Evolutionary conservation across 2,888 invertebrate species (phyloP).

Genomic region (Cylloceria caligata): DNA sequence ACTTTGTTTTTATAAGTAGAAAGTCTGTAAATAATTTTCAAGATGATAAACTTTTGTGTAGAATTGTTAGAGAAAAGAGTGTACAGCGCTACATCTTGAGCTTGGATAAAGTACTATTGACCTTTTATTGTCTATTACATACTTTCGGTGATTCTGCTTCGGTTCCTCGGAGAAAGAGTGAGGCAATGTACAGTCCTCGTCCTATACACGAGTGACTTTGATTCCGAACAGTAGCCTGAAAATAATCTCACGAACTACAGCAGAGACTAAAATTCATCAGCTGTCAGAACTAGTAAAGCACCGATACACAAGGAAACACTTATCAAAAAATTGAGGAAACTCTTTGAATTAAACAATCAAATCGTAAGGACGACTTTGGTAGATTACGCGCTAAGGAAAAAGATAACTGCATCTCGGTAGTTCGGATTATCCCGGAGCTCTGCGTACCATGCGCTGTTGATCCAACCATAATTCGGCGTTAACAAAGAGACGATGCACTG

Average conservation of each 20-base stretch:
- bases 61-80: no score
- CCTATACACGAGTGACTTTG: neutral
- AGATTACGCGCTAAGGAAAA: slow-evolving; percentile 49
- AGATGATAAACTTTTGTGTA: no score
- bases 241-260: neutral
- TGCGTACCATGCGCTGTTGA: neutral
- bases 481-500: slow-evolving; percentile 26
- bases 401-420: neutral
- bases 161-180: no score
- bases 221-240: neutral
- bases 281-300: neutral
- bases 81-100: no score
- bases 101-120: no score
- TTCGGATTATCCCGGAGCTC: neutral
- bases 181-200: no score
- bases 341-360: slow-evolving; percentile 67
- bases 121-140: no score
- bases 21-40: no score
- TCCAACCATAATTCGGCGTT: slow-evolving; percentile 24
- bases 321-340: slow-evolving; percentile 65
- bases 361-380: slow-evolving; percentile 72
- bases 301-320: slow-evolving; percentile 40
- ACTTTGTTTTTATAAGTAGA: no score
- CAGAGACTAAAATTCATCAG: neutral
- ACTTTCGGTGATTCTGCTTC: no score